Base-by-base conservation (phyloP, 2,888 invertebrate genomes). In the Mechanitis messenoides region DNA sequence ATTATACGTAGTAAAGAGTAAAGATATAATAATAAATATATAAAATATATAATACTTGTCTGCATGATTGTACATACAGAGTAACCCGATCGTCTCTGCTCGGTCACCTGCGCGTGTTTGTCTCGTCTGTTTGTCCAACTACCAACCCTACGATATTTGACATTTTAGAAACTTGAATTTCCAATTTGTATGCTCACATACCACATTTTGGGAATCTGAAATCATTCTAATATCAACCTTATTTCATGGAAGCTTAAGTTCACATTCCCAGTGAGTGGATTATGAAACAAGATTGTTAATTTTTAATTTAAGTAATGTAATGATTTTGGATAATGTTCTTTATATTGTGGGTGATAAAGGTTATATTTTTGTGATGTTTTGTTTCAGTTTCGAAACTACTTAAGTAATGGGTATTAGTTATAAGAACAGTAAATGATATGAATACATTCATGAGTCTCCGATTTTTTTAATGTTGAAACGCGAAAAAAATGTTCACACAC, bases 91-190 rank as follows among this genome's bases (percentile, higher is more conserved):
- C 78, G 55, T 74, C 72, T 72, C 71, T 76, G 84, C 74, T 74
- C 76, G 82, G 73, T 77, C 82, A 78, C 82, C 82, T 81, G 50
- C 71, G 73, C 71, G 68, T 71, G 68, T 71, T 71, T 71, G 70
- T 68, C 64, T 69, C 67, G 67, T 69, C 61, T 79, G 74, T 80
- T 78, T 77, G 74, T 68, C 64, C 74, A 71, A 68, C 71, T 71
- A 71, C 71, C 63, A 73, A 71, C 73, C 63, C 65, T 64, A 70
- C 74, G 78, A 76, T 83, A 79, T 85, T 84, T 84, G 84, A 78
- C 80, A 80, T 80, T 82, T 82, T 83, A 83, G 83, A 85, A 82
- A 85, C 85, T 84, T 79, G 79, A 82, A 84, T 84, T 81, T 84
- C 79, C 81, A 84, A 83, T 64, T 83, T 82, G 76, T 68, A 61